Conservation (phyloP, 2,888 invertebrate genomes). For the Phortica magna region DNA sequence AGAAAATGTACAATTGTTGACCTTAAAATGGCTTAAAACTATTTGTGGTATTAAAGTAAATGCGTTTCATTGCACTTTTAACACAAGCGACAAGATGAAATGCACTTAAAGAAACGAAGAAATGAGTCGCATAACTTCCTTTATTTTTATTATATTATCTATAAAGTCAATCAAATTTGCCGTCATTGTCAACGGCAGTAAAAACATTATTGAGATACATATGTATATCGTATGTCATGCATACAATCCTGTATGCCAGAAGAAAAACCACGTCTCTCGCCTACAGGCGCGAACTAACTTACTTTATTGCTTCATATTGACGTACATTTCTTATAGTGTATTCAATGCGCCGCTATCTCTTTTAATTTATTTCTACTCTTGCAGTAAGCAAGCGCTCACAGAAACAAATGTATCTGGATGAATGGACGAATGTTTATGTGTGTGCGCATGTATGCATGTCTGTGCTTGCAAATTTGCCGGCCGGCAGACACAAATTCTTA, state of each 20-base stretch:
- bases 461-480: slow-evolving; percentile 55
- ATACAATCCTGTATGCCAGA: background rate
- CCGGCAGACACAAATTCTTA: slow-evolving; percentile 42
- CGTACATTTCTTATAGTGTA: slow-evolving; percentile 48
- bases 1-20: background rate
- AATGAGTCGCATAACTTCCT: background rate
- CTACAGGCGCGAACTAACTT: slow-evolving; percentile 64
- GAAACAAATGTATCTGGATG: slow-evolving; percentile 13
- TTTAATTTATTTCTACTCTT: slow-evolving; percentile 65
- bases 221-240: background rate
- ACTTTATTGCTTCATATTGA: slow-evolving; percentile 54
- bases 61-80: slow-evolving; percentile 1
- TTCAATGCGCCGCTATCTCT: slow-evolving; percentile 67
- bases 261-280: slow-evolving; percentile 7
- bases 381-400: slow-evolving; percentile 29
- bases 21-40: slow-evolving; percentile 11
- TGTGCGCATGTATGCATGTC: slow-evolving; percentile 3
- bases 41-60: slow-evolving; percentile 26
- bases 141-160: background rate
- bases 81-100: slow-evolving; percentile 4
- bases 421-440: slow-evolving; percentile 40
- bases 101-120: slow-evolving; percentile 26
- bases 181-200: slow-evolving; percentile 21
- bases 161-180: slow-evolving; percentile 14
- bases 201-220: slow-evolving; percentile 27